Base-by-base conservation (phyloP, 1,140 invertebrate species). In the Drepana arcuata region DNA sequence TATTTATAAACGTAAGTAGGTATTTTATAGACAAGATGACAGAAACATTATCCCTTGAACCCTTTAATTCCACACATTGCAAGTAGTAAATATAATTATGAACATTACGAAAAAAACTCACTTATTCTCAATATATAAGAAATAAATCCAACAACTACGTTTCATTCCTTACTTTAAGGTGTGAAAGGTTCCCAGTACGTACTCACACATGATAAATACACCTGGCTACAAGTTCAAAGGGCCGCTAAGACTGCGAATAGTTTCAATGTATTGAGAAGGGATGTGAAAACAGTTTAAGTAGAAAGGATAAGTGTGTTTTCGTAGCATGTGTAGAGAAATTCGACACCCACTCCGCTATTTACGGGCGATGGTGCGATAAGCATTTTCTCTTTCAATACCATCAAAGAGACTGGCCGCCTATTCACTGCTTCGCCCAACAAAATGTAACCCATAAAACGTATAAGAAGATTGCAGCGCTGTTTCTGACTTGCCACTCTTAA, bases 231-330 rank as follows among this genome's bases (percentile, higher is more conserved):
- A 35, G 39, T 43, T 48, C 38, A 59, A 69, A 60, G 46, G 59
- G 57, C 48, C 55, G 52, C 52, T 48, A 60, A 47, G 61, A 41
- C 48, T 32, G 39, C 50, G 53, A 61, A 66, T 55, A 66, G 59
- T 66, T 60, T 55, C 57, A 60, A 58, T 63, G 57, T 62, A 67
- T 62, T 64, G 62, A 56, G 44, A 56, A 48, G 46, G 61, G 57
- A 65, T 63, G 50, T 62, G 58, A 67, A 67, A 69, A 70, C 60
- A 64, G 62, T 70, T 67, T 66, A 68, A 68, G 59, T 72, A 65
- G 59, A 78, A 78, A 65, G 70, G 73, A 72, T 72, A 73, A 71
- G 69, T 70, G 63, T 78, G 69, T 73, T 73, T 73, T 65, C 68
- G 63, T 64, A 60, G 45, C 46, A 68, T 57, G 60, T 70, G 65